Evolutionary conservation across 2,113 vertebrate species (phyloP).

Genomic region (Gracilinanus agilis): DNA sequence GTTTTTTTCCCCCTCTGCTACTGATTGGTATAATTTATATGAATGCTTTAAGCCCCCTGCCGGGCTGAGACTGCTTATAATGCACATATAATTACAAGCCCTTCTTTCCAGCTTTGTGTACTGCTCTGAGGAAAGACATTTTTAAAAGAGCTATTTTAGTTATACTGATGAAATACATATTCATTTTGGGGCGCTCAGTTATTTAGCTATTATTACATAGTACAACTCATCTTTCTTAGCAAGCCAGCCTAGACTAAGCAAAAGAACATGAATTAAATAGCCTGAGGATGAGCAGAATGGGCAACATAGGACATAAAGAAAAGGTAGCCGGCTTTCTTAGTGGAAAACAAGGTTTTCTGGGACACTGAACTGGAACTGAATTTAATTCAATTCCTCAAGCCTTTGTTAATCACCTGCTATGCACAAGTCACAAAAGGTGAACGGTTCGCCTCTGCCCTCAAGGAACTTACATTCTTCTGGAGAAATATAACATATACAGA

Average conservation of each 20-base stretch:
- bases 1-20: slow-evolving; percentile 60
- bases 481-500: not conserved
- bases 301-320: slow-evolving; percentile 38
- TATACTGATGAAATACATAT: slow-evolving; percentile 42
- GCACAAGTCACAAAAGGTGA: not conserved
- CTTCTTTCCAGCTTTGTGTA: slow-evolving; percentile 65
- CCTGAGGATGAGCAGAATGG: slow-evolving; percentile 44
- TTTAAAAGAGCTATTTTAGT: slow-evolving; percentile 63
- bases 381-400: not conserved
- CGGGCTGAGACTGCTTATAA: slow-evolving; percentile 71
- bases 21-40: slow-evolving; percentile 79
- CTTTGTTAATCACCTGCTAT: not conserved
- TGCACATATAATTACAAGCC: slow-evolving; percentile 75
- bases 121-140: slow-evolving; percentile 50
- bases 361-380: not conserved
- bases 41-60: slow-evolving; percentile 73
- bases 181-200: slow-evolving; percentile 29
- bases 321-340: not conserved
- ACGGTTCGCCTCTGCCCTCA: not conserved
- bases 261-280: slow-evolving; percentile 61
- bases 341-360: not conserved
- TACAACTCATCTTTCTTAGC: slow-evolving; percentile 32
- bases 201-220: slow-evolving; percentile 32
- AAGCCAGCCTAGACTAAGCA: not conserved
- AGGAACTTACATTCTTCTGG: not conserved